Percentiles rank a stretch among this genome's conserved stretches.
phyloP scores from a whole-genome alignment of 1,140 invertebrate genomes.

The Thereuonema tuberculata region DNA sequence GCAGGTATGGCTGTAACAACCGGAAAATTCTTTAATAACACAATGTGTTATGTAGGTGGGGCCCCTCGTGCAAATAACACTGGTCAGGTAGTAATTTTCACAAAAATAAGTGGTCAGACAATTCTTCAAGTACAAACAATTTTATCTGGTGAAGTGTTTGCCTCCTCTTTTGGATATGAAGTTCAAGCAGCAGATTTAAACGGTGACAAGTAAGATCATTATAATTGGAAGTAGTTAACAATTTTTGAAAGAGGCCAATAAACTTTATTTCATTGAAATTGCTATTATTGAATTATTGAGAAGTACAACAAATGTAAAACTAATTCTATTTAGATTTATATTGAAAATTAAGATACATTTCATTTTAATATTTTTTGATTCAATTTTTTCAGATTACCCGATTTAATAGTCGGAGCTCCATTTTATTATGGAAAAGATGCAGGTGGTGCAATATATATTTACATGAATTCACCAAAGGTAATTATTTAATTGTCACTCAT shows the following conservation, averaged over 20 bases:
- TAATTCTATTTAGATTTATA: not conserved
- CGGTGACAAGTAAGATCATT: conserved; percentile 63
- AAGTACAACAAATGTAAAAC: not conserved
- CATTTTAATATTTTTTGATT: not conserved
- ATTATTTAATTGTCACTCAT: too few species aligned
- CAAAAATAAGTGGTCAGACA: conserved; percentile 35
- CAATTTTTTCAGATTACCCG: conserved; percentile 47
- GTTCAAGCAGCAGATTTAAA: conserved; percentile 69
- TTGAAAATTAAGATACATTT: too few species aligned
- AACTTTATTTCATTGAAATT: too few species aligned
- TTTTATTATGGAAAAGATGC: conserved; percentile 67
- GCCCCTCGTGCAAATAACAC: conserved; percentile 68
- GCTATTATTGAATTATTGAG: conserved; percentile 9
- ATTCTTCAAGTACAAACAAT: conserved; percentile 45
- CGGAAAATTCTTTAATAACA: conserved; percentile 46
- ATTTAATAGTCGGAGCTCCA: conserved; percentile 79
- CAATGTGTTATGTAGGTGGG: conserved; percentile 59
- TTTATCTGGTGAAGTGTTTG: conserved; percentile 69
- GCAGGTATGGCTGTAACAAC: conserved; percentile 79
- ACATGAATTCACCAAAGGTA: conserved; percentile 42
- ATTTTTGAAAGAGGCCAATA: too few species aligned
- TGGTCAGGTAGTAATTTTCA: conserved; percentile 72
- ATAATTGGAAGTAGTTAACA: too few species aligned
- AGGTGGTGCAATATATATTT: conserved; percentile 84
- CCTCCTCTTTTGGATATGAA: conserved; percentile 79